A percentile compares a stretch with the other conserved stretches of the same genome.
These are phyloP conservation scores for Chiloscyllium plagiosum DNA, from an alignment of 2,113 vertebrate species.

Conservation along the genomic window DNA sequence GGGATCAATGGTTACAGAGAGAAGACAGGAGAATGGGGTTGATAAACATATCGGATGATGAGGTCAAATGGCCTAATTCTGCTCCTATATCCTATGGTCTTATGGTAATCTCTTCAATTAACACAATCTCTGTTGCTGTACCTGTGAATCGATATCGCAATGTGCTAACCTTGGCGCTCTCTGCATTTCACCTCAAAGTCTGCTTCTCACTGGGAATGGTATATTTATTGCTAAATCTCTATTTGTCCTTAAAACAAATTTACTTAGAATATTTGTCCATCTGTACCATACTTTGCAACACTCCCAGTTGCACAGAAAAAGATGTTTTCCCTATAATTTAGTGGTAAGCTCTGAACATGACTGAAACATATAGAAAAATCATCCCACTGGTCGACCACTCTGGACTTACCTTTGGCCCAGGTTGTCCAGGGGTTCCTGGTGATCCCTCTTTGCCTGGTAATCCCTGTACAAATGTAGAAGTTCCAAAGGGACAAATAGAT, in stretches of 20 bases:
- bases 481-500: not conserved
- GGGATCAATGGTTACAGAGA: too few species aligned
- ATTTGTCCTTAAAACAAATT: not conserved
- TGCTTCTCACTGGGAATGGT: not conserved
- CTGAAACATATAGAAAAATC: not conserved
- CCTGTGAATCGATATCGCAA: not conserved
- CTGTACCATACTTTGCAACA: not conserved
- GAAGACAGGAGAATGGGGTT: too few species aligned
- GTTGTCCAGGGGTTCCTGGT: constrained; percentile 67
- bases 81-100: too few species aligned
- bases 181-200: not conserved
- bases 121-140: not conserved
- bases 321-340: not conserved
- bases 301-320: not conserved
- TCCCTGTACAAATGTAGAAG: constrained; percentile 60
- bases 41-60: too few species aligned
- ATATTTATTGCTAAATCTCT: not conserved
- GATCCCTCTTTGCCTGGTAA: constrained; percentile 83
- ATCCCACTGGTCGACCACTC: not conserved
- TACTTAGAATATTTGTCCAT: not conserved
- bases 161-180: not conserved
- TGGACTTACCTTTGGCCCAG: constrained; percentile 81
- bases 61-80: too few species aligned
- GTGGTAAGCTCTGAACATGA: not conserved
- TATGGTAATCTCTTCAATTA: not conserved